Conservation (phyloP, 2,888 invertebrate genomes). For the Pachycephus smyrnensis region DNA sequence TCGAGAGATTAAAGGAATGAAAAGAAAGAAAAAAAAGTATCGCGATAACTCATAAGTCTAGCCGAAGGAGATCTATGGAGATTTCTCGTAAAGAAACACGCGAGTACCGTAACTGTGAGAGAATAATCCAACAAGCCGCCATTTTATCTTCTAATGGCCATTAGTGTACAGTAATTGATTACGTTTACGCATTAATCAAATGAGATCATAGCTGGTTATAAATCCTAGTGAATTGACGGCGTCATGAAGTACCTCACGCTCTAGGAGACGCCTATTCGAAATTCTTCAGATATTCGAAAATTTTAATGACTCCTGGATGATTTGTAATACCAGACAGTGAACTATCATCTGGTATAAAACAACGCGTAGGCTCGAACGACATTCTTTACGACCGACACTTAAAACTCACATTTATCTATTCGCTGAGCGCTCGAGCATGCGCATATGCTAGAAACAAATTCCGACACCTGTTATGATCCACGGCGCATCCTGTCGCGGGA, state of each 20-base stretch:
- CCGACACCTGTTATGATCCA: neutral
- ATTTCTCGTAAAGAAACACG: neutral
- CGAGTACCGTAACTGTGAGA: neutral
- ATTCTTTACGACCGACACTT: neutral
- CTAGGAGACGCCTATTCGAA: neutral
- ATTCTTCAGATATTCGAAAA: neutral
- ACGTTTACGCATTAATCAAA: conserved; percentile 13
- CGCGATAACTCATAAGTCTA: neutral
- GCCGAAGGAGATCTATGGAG: neutral
- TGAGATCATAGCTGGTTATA: conserved; percentile 1
- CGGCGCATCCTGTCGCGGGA: neutral
- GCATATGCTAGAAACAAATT: neutral
- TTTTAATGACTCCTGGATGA: neutral
- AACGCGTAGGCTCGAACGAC: conserved; percentile 1
- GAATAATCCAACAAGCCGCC: neutral
- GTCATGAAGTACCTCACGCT: neutral
- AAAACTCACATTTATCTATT: neutral
- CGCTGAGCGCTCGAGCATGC: neutral
- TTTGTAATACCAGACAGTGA: neutral
- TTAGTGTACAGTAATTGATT: conserved; percentile 19
- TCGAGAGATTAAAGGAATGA: neutral
- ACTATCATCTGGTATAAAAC: neutral
- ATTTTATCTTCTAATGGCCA: conserved; percentile 19
- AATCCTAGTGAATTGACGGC: neutral
- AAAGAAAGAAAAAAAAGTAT: neutral